These are phyloP conservation scores for Minunthozetes semirufus DNA, from an alignment of 2,888 invertebrate species.

Conservation along the genomic window DNA sequence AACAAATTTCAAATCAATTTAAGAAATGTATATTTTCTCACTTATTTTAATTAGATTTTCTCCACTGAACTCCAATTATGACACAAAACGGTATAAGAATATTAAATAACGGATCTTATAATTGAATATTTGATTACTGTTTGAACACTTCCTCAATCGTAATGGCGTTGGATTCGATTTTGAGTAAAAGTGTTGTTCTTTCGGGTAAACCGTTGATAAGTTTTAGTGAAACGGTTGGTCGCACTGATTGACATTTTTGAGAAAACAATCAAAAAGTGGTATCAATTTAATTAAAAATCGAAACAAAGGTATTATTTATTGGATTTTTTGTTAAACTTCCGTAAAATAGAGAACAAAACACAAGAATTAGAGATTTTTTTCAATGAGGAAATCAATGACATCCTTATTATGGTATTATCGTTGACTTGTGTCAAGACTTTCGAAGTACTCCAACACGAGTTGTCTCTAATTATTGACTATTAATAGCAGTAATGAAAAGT, in stretches of 20 bases:
- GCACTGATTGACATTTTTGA: background rate
- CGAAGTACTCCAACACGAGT: slow-evolving; percentile 10
- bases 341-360: background rate
- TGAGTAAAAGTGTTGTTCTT: background rate
- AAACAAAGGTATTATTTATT: background rate
- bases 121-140: background rate
- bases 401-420: background rate
- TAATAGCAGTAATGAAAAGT: slow-evolving; percentile 26
- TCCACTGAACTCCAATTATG: no score
- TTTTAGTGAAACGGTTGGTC: background rate
- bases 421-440: slow-evolving; percentile 10
- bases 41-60: no score
- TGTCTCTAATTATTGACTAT: slow-evolving; percentile 1
- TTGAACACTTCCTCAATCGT: background rate
- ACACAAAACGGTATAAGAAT: no score
- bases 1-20: no score
- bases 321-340: background rate
- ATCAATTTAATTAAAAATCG: background rate
- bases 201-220: background rate
- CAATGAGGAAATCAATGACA: background rate
- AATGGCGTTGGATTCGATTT: background rate
- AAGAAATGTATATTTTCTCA: no score
- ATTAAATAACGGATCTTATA: no score
- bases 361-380: no score
- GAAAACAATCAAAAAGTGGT: background rate